Evolutionary conservation across 2,888 invertebrate genomes (phyloP), one percentile per base, ranked within the genome.

Genomic region (Amblyteles armatorius): DNA sequence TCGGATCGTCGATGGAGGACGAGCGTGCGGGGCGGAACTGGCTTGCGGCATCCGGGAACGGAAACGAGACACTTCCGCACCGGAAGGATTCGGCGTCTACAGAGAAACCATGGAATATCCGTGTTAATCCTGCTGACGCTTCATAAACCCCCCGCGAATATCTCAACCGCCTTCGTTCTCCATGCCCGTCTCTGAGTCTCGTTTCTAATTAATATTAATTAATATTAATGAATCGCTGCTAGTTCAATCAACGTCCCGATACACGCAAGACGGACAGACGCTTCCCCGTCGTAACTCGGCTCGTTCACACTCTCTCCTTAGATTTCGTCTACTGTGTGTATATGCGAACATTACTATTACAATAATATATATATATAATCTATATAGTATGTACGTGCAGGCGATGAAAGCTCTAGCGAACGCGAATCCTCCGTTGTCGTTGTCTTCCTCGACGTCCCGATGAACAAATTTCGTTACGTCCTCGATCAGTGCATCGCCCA

Each of bases 401-500:
- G 84, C 81, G 81, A 79, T 83, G 82, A 76, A 79, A 84, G 79
- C 79, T 84, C 76, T 84, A 57, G 69, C 82, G 80, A 79, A 79
- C 57, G 50, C 80, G 74, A 79, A 87, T 85, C 79, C 80, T 86
- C 83, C 85, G 74, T 86, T 82, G 63, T 85, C 77, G 82, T 68
- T 82, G 84, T 86, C 80, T 80, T 83, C 82, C 76, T 83, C 48
- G 83, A 82, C 81, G 83, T 84, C 79, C 29, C 71, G 79, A 84
- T 63, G 67, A 65, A 19, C 50, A 48, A 82, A 76, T 82, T 48
- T 65, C 73, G 57, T 55, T 79, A 82, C 86, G 86, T 79, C 69
- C 71, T 83, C 88, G 87, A 86, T 91, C 89, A 90, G 85, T 91
- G 89, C 88, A 89, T 86, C 85, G 90, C 88, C 91, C 95, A 96